Percentiles rank a stretch among this genome's conserved stretches.
Conservation (phyloP, 37 sponge, comb jelly and placozoan species). For the Geodia barretti region DNA sequence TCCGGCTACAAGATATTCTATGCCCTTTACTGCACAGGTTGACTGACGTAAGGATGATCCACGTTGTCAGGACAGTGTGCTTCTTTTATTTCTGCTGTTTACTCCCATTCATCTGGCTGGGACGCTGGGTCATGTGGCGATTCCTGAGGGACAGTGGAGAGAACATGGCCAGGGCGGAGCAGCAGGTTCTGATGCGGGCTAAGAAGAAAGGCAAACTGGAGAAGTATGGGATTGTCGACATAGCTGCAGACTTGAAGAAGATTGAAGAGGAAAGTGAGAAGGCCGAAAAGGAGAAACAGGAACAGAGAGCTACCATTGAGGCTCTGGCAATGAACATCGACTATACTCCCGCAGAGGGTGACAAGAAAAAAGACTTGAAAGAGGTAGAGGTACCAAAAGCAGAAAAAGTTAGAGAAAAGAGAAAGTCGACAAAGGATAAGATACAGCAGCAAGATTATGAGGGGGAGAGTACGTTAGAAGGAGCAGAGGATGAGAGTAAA, state of each 20-base stretch:
- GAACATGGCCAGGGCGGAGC: constrained; percentile 39
- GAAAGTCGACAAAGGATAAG: neutral
- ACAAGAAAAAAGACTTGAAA: neutral
- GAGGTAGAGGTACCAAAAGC: neutral
- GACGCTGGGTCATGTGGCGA: constrained; percentile 54
- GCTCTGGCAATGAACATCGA: neutral
- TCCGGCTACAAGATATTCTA: neutral
- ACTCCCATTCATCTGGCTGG: constrained; percentile 70
- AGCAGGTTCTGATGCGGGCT: constrained; percentile 49
- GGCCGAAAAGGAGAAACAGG: neutral
- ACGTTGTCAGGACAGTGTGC: constrained; percentile 55
- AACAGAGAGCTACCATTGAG: neutral
- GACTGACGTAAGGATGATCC: constrained; percentile 55
- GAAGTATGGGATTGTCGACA: constrained; percentile 23
- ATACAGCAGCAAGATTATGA: neutral
- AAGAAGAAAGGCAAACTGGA: constrained; percentile 48
- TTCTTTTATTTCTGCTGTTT: constrained; percentile 83
- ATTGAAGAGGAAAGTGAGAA: neutral
- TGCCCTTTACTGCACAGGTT: constrained; percentile 33
- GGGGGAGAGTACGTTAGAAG: neutral
- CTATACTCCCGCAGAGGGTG: too few relatives aligned
- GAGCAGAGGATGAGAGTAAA: neutral
- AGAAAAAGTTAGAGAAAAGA: neutral
- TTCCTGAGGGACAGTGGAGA: constrained; percentile 52
- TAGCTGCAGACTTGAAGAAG: constrained; percentile 10